Percentiles rank a stretch among this genome's conserved stretches.
Conservation (phyloP, 2,797 vertebrate species). For the Notoglanidium macrostoma region DNA sequence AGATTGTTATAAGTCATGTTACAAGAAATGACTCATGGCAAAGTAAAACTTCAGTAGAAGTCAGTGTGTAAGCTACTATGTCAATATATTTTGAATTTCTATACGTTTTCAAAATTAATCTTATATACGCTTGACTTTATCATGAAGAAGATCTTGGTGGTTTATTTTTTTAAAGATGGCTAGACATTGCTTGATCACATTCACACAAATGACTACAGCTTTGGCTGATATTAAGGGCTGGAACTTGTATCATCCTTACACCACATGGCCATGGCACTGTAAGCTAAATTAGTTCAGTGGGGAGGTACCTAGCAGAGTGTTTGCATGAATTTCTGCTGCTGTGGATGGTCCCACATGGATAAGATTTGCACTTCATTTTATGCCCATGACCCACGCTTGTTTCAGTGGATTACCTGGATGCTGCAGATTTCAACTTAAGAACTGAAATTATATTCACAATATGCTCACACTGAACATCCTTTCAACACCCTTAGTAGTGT, state of each 20-base stretch:
- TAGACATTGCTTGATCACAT: background rate
- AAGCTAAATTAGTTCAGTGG: constrained; percentile 6
- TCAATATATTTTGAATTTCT: background rate
- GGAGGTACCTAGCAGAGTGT: background rate
- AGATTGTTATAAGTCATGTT: background rate
- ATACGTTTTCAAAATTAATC: background rate
- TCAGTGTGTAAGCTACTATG: background rate
- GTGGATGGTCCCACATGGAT: constrained; percentile 3
- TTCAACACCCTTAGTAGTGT: background rate
- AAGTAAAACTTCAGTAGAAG: background rate
- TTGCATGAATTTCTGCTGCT: constrained; percentile 19
- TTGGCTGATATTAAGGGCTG: background rate
- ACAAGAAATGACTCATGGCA: background rate
- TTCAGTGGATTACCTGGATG: background rate
- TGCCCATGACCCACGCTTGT: too few relatives aligned
- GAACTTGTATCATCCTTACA: constrained; percentile 5
- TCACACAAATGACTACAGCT: background rate
- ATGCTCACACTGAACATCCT: background rate
- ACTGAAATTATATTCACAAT: background rate
- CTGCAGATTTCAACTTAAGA: background rate
- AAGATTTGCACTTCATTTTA: constrained; percentile 3
- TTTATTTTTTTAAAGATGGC: background rate
- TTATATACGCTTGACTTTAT: background rate
- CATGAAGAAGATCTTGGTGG: background rate
- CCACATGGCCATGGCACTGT: constrained; percentile 8